Percentiles rank a stretch among this genome's conserved stretches.
Conservation (phyloP, 1,140 invertebrate genomes). For the Rhopalosiphum maidis region DNA sequence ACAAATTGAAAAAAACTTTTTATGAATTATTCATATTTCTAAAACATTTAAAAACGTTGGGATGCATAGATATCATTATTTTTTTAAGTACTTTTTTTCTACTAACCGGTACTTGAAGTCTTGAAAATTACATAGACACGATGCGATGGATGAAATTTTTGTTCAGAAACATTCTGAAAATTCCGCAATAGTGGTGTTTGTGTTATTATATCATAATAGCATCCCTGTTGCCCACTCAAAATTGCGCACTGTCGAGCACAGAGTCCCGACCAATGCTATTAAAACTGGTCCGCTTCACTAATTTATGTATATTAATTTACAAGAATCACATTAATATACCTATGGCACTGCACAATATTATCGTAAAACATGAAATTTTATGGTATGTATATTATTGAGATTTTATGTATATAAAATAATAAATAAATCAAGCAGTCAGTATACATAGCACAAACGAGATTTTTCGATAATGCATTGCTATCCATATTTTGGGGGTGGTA, state of each 20-base stretch:
- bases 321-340: background rate
- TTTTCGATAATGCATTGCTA: background rate
- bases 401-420: background rate
- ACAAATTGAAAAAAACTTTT: too few relatives aligned
- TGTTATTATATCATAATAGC: background rate
- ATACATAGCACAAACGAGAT: background rate
- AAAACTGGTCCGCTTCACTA: background rate
- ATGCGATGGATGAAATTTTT: background rate
- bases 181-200: background rate
- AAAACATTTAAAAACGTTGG: background rate
- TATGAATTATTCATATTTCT: background rate
- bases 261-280: background rate
- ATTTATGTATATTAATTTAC: background rate
- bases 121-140: background rate
- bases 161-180: background rate
- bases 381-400: background rate
- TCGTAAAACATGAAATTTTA: background rate
- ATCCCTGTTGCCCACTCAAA: background rate
- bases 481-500: background rate
- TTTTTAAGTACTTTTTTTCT: background rate
- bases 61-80: background rate
- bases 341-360: background rate
- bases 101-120: background rate
- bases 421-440: background rate
- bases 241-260: background rate